Evolutionary conservation across 2,797 vertebrate species (phyloP), one percentile per base, ranked within the genome.

Genomic region (Lithobates pipiens): DNA sequence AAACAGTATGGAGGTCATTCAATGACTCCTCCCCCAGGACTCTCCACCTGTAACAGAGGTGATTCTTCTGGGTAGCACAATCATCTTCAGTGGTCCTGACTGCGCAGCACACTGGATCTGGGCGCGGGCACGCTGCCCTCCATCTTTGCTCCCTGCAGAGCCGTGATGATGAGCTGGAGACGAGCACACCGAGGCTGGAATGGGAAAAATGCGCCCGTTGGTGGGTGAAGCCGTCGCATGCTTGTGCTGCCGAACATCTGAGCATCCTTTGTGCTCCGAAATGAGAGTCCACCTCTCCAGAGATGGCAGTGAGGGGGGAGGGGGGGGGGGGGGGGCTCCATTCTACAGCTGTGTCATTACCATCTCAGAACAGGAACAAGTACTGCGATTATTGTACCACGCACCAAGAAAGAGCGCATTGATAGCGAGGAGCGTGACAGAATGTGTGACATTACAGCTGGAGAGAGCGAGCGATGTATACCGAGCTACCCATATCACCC

Each of bases 281-380:
- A 42, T 54, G 61, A 61, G 71, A 42, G 36, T 32, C 21, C 32
- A 23, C 34, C 81, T 77, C 72, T 46, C 68, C 76, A 82, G 76
- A 72, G 32, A 11, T 8, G 18, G 5, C 21, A 71, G 32, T 67
- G 36, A n/a, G 57, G 36, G 67, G 50, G 42, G 46, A 15, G 63
- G 10, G 25, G 73, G 46, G 44, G 50, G 34, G 25, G 73, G 50
- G 68, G 74, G 75, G 70, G 85, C 42, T 42, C 61, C 77, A 75
- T 69, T 77, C 86, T 88, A 90, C 91, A 91, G 91, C 92, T 93
- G 91, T 85, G 88, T 78, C 89, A 91, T 91, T 90, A 85, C 84
- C 89, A 84, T 86, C 88, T 87, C 27, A 50, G 82, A 88, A 72
- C 82, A 78, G 11, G 0, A 90, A 92, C 90, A 92, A 91, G 87